Evolutionary conservation across 2,888 invertebrate genomes (phyloP).

Genomic region (Smittia aterrima): DNA sequence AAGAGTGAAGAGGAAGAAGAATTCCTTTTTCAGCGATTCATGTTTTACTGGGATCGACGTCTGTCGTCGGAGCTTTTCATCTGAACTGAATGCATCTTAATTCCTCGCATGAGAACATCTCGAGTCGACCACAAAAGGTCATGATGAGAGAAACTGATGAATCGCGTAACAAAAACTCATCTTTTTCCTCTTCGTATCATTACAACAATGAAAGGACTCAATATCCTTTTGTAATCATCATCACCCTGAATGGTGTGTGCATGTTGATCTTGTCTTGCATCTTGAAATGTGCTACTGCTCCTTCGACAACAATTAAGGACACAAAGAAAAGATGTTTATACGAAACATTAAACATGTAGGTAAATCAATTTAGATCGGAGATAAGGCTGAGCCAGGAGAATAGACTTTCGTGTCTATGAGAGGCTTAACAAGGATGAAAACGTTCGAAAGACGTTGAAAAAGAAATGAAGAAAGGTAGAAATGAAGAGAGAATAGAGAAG

Average conservation of each 20-base stretch:
- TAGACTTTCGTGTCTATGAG: conserved; percentile 13
- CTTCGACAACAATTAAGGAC: conserved; percentile 13
- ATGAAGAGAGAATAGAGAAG: not conserved
- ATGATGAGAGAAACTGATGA: not conserved
- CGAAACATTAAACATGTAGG: conserved; percentile 41
- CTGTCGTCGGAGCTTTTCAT: no score
- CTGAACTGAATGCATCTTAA: no score
- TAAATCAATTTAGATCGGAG: conserved; percentile 38
- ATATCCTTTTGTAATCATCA: not conserved
- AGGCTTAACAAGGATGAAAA: conserved; percentile 36
- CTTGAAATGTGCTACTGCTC: conserved; percentile 30
- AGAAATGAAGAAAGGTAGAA: conserved; percentile 28
- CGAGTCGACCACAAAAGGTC: conserved; percentile 17
- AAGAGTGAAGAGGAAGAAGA: no score
- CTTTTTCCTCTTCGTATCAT: not conserved
- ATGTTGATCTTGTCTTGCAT: conserved; percentile 7
- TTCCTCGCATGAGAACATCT: not conserved
- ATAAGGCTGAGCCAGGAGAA: conserved; percentile 1
- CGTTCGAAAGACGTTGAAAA: not conserved
- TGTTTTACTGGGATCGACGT: no score
- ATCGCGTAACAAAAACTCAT: not conserved
- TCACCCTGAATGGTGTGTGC: not conserved
- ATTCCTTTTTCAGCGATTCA: no score
- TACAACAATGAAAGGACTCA: not conserved
- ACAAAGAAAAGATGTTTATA: conserved; percentile 36